phyloP scores from a whole-genome alignment of 2,888 invertebrate genomes.

The Parascotia fuliginaria region DNA sequence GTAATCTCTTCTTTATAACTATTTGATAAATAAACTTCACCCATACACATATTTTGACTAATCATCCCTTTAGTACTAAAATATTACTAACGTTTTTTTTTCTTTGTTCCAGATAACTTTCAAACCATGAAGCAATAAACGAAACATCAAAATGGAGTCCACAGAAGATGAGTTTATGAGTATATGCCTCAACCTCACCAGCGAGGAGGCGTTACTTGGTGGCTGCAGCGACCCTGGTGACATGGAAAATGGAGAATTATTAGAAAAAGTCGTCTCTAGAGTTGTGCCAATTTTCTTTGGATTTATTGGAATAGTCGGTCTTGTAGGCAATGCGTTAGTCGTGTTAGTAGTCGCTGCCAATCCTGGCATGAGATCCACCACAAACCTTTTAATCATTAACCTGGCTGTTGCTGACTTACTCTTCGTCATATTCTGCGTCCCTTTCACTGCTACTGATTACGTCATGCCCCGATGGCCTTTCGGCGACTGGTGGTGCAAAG shows the following conservation, averaged over 20 bases:
- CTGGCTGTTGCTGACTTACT: slow-evolving; percentile 95
- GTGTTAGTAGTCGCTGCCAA: slow-evolving; percentile 95
- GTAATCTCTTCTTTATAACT: too few species aligned
- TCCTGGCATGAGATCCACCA: slow-evolving; percentile 96
- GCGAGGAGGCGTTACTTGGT: slow-evolving; percentile 63
- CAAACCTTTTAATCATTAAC: slow-evolving; percentile 96
- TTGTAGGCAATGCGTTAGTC: slow-evolving; percentile 95
- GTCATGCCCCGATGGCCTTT: slow-evolving; percentile 96
- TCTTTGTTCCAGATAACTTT: slow-evolving; percentile 61
- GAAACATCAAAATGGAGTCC: slow-evolving; percentile 63
- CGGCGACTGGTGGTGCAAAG: slow-evolving; percentile 95
- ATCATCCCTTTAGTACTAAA: neutral
- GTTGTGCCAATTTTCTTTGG: slow-evolving; percentile 94
- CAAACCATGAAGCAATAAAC: slow-evolving; percentile 50
- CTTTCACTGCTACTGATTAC: slow-evolving; percentile 96
- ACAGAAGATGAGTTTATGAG: slow-evolving; percentile 77
- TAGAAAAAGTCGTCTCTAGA: slow-evolving; percentile 88
- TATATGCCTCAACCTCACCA: slow-evolving; percentile 75
- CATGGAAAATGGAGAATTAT: slow-evolving; percentile 80
- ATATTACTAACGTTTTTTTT: neutral
- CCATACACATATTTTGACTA: neutral
- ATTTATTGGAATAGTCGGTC: slow-evolving; percentile 93
- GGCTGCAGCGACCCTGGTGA: slow-evolving; percentile 75
- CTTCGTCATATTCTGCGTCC: slow-evolving; percentile 97
- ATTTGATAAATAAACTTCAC: too few species aligned